A percentile compares a stretch with the other conserved stretches of the same genome.
Conservation (phyloP, 2,888 invertebrate species). For the Clivina fossor region DNA sequence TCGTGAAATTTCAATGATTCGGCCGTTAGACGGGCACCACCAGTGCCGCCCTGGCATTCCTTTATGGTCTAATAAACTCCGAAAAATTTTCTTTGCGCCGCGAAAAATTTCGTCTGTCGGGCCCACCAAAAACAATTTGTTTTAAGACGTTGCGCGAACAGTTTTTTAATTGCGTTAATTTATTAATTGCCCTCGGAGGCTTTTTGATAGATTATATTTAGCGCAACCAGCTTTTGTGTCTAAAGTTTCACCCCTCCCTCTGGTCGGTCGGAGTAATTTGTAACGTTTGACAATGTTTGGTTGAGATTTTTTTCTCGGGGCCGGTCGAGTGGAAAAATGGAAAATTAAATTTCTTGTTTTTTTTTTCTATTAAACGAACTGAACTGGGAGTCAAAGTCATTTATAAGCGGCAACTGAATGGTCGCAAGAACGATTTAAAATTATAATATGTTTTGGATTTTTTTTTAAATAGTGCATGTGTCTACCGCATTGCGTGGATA, state of each 20-base stretch:
- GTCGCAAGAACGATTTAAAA: no score
- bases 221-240: neutral
- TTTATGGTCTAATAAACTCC: slow-evolving; percentile 31
- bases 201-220: slow-evolving; percentile 32
- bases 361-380: no score
- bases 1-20: no score
- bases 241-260: neutral
- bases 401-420: no score
- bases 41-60: no score
- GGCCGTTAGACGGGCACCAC: no score
- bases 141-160: slow-evolving; percentile 30
- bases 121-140: slow-evolving; percentile 31
- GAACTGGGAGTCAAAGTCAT: no score
- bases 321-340: slow-evolving; percentile 29
- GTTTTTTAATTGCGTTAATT: slow-evolving; percentile 34
- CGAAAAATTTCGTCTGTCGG: slow-evolving; percentile 28
- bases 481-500: no score
- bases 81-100: slow-evolving; percentile 29
- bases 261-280: slow-evolving; percentile 41
- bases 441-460: no score
- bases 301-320: slow-evolving; percentile 41
- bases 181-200: slow-evolving; percentile 26
- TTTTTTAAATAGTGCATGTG: no score
- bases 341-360: slow-evolving; percentile 33
- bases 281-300: slow-evolving; percentile 46